These are phyloP conservation scores for Danaus plexippus DNA, from an alignment of 1,140 invertebrate genomes.

Conservation along the genomic window DNA sequence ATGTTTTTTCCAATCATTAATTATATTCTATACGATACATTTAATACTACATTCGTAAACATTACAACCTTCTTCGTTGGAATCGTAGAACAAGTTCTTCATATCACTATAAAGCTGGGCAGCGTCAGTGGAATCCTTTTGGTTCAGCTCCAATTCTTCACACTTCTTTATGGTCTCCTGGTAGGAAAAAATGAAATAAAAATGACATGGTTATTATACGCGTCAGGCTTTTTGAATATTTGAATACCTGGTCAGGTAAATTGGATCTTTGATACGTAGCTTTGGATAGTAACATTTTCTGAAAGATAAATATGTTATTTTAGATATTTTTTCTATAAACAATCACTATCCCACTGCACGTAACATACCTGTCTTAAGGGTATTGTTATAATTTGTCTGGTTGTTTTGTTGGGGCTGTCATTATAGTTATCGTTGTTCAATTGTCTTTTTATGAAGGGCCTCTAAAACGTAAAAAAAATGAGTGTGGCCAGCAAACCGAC, in stretches of 20 bases:
- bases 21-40: background rate
- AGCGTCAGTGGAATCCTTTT: constrained; percentile 22
- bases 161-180: constrained; percentile 41
- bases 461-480: constrained; percentile 13
- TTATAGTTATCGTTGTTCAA: constrained; percentile 13
- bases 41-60: background rate
- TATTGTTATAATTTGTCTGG: constrained; percentile 32
- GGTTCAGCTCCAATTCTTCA: constrained; percentile 38
- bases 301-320: constrained; percentile 13
- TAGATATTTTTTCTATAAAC: no score
- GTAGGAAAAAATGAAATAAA: no score
- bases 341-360: background rate
- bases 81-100: constrained; percentile 11
- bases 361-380: constrained; percentile 32
- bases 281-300: constrained; percentile 23
- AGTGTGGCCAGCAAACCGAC: background rate
- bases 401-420: constrained; percentile 17
- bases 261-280: constrained; percentile 15
- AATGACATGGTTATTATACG: no score
- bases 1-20: no score
- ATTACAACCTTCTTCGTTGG: constrained; percentile 17
- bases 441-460: constrained; percentile 6
- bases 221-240: background rate
- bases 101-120: constrained; percentile 9
- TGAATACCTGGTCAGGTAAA: constrained; percentile 38